Conservation (phyloP, 2,113 vertebrate species). For the Miniopterus natalensis region DNA sequence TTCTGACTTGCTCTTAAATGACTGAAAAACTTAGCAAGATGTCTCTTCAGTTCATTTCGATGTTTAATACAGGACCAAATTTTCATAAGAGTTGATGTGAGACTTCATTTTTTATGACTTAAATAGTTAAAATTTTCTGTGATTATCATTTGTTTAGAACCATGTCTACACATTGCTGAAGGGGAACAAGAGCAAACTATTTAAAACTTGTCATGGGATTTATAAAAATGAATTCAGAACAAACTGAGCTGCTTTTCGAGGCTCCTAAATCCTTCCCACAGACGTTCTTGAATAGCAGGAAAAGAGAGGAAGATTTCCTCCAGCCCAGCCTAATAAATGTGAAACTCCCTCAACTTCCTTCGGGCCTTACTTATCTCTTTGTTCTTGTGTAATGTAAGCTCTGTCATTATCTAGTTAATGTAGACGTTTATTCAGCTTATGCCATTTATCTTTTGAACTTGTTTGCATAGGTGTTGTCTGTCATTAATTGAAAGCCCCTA, state of each 20-base stretch:
- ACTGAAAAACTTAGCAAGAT: not conserved
- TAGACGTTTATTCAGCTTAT: constrained; percentile 41
- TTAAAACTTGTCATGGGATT: not conserved
- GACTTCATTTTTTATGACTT: constrained; percentile 2
- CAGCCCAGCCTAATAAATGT: constrained; percentile 43
- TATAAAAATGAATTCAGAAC: not conserved
- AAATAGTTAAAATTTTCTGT: not conserved
- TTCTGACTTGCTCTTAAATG: constrained; percentile 1
- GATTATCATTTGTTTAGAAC: not conserved
- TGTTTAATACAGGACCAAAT: not conserved
- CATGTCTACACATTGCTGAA: not conserved
- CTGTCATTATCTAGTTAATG: constrained; percentile 59
- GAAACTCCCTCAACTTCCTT: constrained; percentile 58
- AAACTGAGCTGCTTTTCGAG: not conserved
- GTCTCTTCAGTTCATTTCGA: not conserved
- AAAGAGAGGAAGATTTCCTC: constrained; percentile 53
- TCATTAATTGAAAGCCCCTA: constrained; percentile 26
- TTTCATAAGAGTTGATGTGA: not conserved
- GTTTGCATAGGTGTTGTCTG: constrained; percentile 45
- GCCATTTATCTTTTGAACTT: constrained; percentile 58
- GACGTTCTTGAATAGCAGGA: constrained; percentile 56
- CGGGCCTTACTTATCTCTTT: constrained; percentile 48
- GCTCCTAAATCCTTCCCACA: not conserved
- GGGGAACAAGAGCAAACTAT: not conserved
- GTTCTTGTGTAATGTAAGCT: constrained; percentile 58